A percentile compares a stretch with the other conserved stretches of the same genome.
Evolutionary conservation across 1,140 invertebrate species (phyloP).

Genomic region (Dendroctonus valens): DNA sequence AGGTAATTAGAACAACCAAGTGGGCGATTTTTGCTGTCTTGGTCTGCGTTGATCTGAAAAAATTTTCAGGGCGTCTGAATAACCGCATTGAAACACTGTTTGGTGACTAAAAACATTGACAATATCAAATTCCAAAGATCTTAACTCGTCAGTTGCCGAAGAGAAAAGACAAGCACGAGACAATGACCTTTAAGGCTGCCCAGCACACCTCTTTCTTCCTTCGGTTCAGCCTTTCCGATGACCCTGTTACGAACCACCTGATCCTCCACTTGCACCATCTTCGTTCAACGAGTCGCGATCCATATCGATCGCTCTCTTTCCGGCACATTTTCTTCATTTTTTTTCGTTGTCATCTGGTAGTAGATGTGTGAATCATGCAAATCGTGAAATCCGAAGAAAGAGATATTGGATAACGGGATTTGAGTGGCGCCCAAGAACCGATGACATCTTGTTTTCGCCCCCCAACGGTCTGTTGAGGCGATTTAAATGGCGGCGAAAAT

Average conservation of each 20-base stretch:
- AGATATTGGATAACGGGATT: constrained; percentile 13
- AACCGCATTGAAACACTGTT: background rate
- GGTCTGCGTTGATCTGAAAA: background rate
- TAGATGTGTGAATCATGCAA: constrained; percentile 18
- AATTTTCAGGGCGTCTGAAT: background rate
- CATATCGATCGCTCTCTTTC: background rate
- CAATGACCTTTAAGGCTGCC: constrained; percentile 29
- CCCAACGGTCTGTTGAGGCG: background rate
- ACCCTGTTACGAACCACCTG: constrained; percentile 25
- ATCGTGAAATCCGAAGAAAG: constrained; percentile 23
- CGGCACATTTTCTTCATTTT: background rate
- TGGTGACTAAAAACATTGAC: background rate
- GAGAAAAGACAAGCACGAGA: constrained; percentile 24
- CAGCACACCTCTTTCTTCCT: constrained; percentile 22
- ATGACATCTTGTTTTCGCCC: background rate
- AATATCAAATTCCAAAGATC: background rate
- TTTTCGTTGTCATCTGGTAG: constrained; percentile 5
- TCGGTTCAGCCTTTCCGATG: constrained; percentile 15
- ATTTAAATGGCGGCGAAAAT: constrained; percentile 3
- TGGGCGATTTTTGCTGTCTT: background rate
- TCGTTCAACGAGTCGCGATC: background rate
- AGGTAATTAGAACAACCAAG: background rate
- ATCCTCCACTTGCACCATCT: constrained; percentile 1
- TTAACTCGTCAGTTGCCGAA: background rate
- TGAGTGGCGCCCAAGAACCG: constrained; percentile 9